These are phyloP conservation scores for Meda fulgida DNA, from an alignment of 2,797 vertebrate species.

Conservation along the genomic window DNA sequence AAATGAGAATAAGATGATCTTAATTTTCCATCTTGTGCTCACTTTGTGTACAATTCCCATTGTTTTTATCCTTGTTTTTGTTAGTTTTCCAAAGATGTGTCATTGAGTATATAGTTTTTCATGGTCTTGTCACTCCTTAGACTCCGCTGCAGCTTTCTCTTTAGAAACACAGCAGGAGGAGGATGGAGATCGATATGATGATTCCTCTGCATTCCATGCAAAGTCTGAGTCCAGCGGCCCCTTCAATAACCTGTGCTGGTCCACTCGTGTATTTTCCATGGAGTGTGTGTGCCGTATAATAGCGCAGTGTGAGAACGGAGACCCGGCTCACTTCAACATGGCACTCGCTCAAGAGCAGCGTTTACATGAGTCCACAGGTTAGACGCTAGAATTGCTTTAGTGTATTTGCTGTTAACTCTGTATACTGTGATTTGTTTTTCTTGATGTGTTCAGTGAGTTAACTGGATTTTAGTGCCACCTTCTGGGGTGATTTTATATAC, in stretches of 20 bases:
- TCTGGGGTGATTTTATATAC: slow-evolving; percentile 2
- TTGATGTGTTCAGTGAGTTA: neutral
- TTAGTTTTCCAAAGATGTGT: neutral
- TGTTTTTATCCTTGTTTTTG: neutral
- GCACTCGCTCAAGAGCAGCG: slow-evolving; percentile 86
- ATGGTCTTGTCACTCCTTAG: slow-evolving; percentile 63
- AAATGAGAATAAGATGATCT: neutral
- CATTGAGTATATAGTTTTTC: neutral
- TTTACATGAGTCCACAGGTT: slow-evolving; percentile 85
- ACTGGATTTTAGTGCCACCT: slow-evolving; percentile 15
- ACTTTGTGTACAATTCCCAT: neutral
- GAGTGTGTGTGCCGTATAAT: slow-evolving; percentile 89
- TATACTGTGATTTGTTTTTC: neutral
- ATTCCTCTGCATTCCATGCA: slow-evolving; percentile 80
- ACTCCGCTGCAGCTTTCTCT: slow-evolving; percentile 75
- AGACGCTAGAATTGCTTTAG: slow-evolving; percentile 45
- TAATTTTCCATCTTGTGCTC: no score
- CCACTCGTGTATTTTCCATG: slow-evolving; percentile 89
- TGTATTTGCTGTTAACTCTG: neutral
- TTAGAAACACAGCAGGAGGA: slow-evolving; percentile 86
- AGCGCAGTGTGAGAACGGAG: slow-evolving; percentile 80
- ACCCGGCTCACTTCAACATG: slow-evolving; percentile 86
- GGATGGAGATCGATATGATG: slow-evolving; percentile 81
- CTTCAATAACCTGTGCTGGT: slow-evolving; percentile 86
- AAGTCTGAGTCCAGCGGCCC: slow-evolving; percentile 75